Base-by-base conservation (phyloP, 2,113 vertebrate genomes). In the Hemichromis elongatus region DNA sequence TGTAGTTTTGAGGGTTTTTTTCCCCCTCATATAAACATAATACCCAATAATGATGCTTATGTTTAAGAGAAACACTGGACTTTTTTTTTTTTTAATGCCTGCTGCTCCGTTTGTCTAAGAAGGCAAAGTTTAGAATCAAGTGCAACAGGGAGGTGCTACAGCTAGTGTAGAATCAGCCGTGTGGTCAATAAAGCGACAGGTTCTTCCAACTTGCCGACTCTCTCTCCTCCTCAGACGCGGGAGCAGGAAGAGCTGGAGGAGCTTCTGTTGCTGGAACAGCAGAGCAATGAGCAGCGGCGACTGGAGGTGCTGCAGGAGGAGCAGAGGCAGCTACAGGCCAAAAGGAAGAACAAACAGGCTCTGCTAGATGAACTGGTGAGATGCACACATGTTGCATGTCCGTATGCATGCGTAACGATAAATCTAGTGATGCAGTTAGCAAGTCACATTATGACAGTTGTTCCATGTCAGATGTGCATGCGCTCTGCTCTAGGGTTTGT, bases 161-260 rank as follows among this genome's bases (percentile, higher is more conserved):
- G 37, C 24, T 78, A 4, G 18, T 66, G 37, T 7, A 4, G 21
- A 61, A 42, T 63, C 8, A 59, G 16, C 55, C 8, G 28, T 11
- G 13, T 54, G 45, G 52, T 63, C n/a, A 75, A 55, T 55, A 52
- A 26, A 73, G 30, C 9, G 19, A 47, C 5, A 16, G 6, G 14
- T 50, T 42, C 79, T 47, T 54, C 8, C 37, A 80, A 40, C 13
- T 33, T 78, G 1, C 5, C 10, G 7, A 59, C 55, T 70, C 26
- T 80, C 40, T 79, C 5, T 85, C 5, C 33, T 81, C 40, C 12
- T 93, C 94, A 99, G 99, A 98, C 97, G 0, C 96, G 97, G 73
- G 99, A 99, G 92, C 99, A 99, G 93, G 98, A 99, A 77, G 98
- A 99, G 89, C 80, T 99, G 92, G 98, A 99, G 94, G 98, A 99